Evolutionary conservation across 2,113 vertebrate species (phyloP), one percentile per base, ranked within the genome.

Genomic region (Peromyscus californicus): DNA sequence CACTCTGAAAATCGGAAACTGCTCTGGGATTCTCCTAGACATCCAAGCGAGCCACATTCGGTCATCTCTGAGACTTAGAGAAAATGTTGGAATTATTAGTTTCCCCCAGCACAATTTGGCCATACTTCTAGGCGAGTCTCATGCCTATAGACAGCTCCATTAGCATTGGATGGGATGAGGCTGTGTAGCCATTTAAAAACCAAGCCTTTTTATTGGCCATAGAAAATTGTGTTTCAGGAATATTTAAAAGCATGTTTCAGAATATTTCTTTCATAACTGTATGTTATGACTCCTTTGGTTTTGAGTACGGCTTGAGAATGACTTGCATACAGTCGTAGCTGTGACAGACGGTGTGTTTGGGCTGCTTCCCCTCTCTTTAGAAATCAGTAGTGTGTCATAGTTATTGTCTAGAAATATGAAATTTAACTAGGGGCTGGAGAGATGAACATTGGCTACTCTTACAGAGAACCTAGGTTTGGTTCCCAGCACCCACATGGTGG

Each of bases 401-500:
- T 92, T 95, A 80, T 94, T 95, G 89, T 97, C 94, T 96, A 91
- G 92, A 97, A 90, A 69, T 79, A 83, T 26, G 21, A 33, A 24
- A n/a, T 26, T 85, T 39, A 85, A 19, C 39, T 31, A 45, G 39
- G 4, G 24, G 4, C 39, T 65, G 39, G 15, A 65, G 59, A 45
- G 39, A 21, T 42, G 15, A 19, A 45, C 59, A 85, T 16, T 9
- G 26, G 59, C 26, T 85, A 7, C 15, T 42, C 82, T 65, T 63
- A 42, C 22, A 29, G 80, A 63, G n/a, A 84, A 63, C 82, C 24
- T 63, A 22, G 13, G 24, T 42, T 63, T 4, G 22, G 19, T 85
- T 65, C 83, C 59, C 8, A 31, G 83, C 59, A 45, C 26, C 39
- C 16, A 42, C 13, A 29, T 42, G 80, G 80, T n/a, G 54, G 12